Evolutionary conservation across 2,888 invertebrate species (phyloP).

Genomic region (Metopia argyrocephala): DNA sequence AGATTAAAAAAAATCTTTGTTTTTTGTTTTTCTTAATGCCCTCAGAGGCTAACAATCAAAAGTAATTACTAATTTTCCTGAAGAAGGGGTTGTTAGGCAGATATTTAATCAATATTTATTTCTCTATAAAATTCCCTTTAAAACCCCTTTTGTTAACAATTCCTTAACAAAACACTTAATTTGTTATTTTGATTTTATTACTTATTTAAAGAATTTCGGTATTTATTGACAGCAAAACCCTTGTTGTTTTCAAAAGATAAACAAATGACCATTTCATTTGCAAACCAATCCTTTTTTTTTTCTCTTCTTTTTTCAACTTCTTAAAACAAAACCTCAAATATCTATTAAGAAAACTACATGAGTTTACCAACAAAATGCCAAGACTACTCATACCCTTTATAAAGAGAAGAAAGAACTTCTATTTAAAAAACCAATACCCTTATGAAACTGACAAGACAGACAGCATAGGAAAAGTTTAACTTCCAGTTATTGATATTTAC

Average conservation of each 20-base stretch:
- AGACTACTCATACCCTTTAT: conserved; percentile 11
- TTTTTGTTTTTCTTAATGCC: too few species aligned
- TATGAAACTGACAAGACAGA: neutral
- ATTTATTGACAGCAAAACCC: conserved; percentile 4
- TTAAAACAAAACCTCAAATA: conserved; percentile 50
- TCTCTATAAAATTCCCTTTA: neutral
- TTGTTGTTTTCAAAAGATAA: conserved; percentile 33
- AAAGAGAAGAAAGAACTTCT: neutral
- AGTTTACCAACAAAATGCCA: conserved; percentile 20
- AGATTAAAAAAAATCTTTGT: too few species aligned
- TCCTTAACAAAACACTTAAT: conserved; percentile 37
- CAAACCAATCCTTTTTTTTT: conserved; percentile 23
- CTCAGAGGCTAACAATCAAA: too few species aligned
- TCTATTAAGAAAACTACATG: conserved; percentile 64
- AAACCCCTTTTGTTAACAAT: neutral
- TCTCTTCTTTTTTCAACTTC: neutral
- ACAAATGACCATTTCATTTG: conserved; percentile 45
- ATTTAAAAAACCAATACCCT: neutral
- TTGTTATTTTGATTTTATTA: conserved; percentile 62
- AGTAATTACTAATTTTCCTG: too few species aligned
- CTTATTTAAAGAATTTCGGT: conserved; percentile 58
- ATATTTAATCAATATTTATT: too few species aligned
- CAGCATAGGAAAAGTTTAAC: conserved; percentile 55
- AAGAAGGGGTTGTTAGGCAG: too few species aligned
- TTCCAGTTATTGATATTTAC: conserved; percentile 69